Conservation (phyloP, 2,113 vertebrate genomes). For the Eulacestoma nigropectus region DNA sequence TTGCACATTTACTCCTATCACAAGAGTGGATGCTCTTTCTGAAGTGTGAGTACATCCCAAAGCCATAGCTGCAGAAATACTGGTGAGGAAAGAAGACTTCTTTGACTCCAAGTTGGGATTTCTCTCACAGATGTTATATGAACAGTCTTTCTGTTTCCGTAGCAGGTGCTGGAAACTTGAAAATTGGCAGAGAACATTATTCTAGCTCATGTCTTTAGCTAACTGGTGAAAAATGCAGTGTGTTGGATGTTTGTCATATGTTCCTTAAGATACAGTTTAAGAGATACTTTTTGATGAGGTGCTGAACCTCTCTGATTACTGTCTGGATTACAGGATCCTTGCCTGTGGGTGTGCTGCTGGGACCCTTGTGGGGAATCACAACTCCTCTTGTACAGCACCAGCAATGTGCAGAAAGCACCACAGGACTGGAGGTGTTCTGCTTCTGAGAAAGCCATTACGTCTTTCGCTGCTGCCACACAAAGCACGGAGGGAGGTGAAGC, state of each 20-base stretch:
- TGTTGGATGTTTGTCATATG: not conserved
- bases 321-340: not conserved
- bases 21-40: not conserved
- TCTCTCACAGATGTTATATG: not conserved
- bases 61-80: not conserved
- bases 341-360: not conserved
- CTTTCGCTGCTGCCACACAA: not conserved
- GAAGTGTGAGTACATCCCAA: not conserved
- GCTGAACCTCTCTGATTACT: not conserved
- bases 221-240: not conserved
- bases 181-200: not conserved
- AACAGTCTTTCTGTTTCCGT: not conserved
- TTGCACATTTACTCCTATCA: accelerated
- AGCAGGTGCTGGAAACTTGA: not conserved
- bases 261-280: not conserved
- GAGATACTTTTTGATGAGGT: not conserved
- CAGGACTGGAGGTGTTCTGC: not conserved
- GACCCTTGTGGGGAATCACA: not conserved
- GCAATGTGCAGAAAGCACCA: not conserved
- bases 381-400: accelerated
- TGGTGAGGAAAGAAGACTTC: not conserved
- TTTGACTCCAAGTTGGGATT: not conserved
- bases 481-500: not conserved
- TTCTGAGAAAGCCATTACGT: accelerated
- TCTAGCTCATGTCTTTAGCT: not conserved